A percentile compares a stretch with the other conserved stretches of the same genome.
Conservation (phyloP, 2,797 vertebrate species). For the Hipposideros larvatus region DNA sequence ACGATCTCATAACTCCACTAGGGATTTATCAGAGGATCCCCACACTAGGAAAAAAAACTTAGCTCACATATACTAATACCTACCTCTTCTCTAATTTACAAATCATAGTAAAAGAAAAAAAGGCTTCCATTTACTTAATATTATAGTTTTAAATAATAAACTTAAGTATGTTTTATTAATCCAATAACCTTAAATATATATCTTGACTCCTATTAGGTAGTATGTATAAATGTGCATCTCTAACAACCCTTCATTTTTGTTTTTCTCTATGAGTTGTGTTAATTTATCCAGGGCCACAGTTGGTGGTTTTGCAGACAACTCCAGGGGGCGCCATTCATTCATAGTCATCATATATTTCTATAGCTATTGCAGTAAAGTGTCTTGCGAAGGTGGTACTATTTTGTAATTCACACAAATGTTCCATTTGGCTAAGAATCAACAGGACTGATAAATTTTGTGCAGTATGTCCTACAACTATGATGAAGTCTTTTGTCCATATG, state of each 20-base stretch:
- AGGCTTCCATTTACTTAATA: background rate
- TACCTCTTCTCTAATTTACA: background rate
- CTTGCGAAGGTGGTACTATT: background rate
- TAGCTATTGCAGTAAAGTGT: background rate
- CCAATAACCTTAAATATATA: background rate
- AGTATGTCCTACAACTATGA: background rate
- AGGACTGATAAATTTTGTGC: background rate
- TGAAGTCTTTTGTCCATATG: background rate
- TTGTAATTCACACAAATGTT: background rate
- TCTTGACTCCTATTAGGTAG: background rate
- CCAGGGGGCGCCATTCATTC: background rate
- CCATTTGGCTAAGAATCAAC: background rate
- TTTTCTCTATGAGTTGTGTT: background rate
- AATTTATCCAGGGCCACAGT: background rate
- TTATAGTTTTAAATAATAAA: slow-evolving; percentile 18
- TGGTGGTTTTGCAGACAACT: background rate
- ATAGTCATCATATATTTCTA: background rate
- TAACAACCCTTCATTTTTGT: background rate
- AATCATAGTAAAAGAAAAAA: background rate
- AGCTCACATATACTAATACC: background rate
- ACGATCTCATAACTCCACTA: background rate
- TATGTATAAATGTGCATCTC: background rate
- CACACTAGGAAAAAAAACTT: background rate
- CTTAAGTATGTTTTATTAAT: background rate
- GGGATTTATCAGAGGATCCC: background rate